Conservation (phyloP, 2,797 vertebrate species). For the Falco naumanni region DNA sequence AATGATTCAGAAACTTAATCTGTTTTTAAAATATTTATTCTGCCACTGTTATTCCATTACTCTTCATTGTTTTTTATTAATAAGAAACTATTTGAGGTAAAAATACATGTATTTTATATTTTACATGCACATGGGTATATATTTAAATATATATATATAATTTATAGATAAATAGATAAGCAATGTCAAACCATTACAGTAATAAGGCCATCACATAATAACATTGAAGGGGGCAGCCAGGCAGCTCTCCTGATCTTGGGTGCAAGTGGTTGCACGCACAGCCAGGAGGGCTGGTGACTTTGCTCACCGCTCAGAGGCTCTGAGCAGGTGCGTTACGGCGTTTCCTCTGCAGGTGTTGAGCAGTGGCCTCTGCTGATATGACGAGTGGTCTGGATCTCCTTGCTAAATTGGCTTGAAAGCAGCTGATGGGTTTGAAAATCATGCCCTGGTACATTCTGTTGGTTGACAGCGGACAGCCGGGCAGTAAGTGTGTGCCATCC, state of each 20-base stretch:
- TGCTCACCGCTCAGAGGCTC: neutral
- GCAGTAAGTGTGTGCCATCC: neutral
- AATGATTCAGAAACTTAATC: neutral
- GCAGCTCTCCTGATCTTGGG: accelerated
- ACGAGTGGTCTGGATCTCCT: neutral
- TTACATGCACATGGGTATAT: neutral
- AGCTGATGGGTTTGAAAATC: neutral
- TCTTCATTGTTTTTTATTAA: neutral
- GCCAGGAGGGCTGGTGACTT: neutral
- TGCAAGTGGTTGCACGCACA: neutral
- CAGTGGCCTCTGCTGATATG: neutral
- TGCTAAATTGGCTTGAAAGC: neutral
- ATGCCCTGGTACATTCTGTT: neutral
- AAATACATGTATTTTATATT: neutral
- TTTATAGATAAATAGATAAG: neutral
- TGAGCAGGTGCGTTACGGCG: neutral
- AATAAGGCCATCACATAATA: neutral
- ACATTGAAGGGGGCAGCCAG: neutral
- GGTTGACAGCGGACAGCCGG: neutral
- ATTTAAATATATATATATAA: neutral
- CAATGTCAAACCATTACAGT: neutral
- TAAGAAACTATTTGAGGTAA: neutral
- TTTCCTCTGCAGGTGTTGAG: neutral
- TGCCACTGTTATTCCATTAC: neutral
- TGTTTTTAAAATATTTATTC: constrained; percentile 30